phyloP scores from a whole-genome alignment of 2,797 vertebrate species.

The Lacerta viridis region DNA sequence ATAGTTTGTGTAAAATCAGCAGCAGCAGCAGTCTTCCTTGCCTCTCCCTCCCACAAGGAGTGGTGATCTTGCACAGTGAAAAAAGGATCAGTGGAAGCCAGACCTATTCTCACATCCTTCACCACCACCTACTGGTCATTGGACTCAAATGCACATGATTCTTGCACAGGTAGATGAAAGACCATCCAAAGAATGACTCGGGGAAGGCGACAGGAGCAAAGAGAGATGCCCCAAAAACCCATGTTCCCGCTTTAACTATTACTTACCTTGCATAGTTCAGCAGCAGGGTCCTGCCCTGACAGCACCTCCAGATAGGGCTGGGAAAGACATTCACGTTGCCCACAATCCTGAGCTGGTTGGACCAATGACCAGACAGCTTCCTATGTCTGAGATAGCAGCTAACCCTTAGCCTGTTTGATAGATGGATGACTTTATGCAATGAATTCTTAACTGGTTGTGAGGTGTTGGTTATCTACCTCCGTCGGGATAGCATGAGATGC shows the following conservation, averaged over 20 bases:
- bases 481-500: too few species aligned
- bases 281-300: too few species aligned
- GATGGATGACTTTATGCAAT: background rate
- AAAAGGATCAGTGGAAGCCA: background rate
- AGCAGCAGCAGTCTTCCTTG: background rate
- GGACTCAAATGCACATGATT: background rate
- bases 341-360: too few species aligned
- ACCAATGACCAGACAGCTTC: too few species aligned
- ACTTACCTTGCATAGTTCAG: background rate
- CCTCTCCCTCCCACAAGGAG: background rate
- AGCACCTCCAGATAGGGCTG: too few species aligned
- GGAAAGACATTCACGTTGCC: too few species aligned
- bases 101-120: background rate
- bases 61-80: background rate
- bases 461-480: too few species aligned
- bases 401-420: background rate
- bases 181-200: background rate
- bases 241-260: background rate
- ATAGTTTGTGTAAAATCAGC: background rate
- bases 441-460: background rate
- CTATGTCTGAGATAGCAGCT: background rate
- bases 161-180: background rate
- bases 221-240: background rate
- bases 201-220: background rate
- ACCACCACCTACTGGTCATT: conserved; percentile 8